These are phyloP conservation scores for Sphyrna mokarran DNA, from an alignment of 2,113 vertebrate genomes.

Conservation along the genomic window DNA sequence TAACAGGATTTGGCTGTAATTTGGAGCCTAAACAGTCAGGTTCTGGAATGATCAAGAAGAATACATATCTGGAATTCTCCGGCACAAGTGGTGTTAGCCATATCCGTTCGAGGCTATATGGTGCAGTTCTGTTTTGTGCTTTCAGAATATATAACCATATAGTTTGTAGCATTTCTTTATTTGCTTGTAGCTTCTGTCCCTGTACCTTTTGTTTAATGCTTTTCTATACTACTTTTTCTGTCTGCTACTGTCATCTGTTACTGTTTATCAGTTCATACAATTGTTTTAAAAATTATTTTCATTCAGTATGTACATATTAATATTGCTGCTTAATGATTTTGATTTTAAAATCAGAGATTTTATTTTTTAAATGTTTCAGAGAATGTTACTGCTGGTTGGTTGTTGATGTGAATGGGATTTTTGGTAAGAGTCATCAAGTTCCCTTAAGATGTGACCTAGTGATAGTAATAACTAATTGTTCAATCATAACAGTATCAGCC, in stretches of 20 bases:
- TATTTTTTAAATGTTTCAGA: not conserved
- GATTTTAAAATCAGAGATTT: not conserved
- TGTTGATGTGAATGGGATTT: not conserved
- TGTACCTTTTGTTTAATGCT: not conserved
- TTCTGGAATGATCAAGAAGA: constrained; percentile 60
- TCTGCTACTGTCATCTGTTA: not conserved
- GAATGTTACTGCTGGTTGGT: not conserved
- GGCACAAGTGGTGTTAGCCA: constrained; percentile 55
- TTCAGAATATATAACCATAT: not conserved
- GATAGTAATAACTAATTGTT: not conserved
- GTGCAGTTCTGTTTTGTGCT: constrained; percentile 52
- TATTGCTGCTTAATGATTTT: not conserved
- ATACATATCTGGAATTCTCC: constrained; percentile 80
- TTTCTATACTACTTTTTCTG: not conserved
- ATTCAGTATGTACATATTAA: not conserved
- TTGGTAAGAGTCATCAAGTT: not conserved
- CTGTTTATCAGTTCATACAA: not conserved
- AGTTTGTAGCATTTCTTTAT: not conserved
- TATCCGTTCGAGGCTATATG: constrained; percentile 62
- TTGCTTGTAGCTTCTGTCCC: not conserved
- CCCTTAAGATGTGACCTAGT: not conserved
- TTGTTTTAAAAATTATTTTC: not conserved
- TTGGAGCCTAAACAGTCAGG: constrained; percentile 63
- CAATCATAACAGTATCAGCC: constrained; percentile 1
- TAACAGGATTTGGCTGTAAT: constrained; percentile 51